phyloP scores from a whole-genome alignment of 2,888 invertebrate species.

The Apamea crenata region DNA sequence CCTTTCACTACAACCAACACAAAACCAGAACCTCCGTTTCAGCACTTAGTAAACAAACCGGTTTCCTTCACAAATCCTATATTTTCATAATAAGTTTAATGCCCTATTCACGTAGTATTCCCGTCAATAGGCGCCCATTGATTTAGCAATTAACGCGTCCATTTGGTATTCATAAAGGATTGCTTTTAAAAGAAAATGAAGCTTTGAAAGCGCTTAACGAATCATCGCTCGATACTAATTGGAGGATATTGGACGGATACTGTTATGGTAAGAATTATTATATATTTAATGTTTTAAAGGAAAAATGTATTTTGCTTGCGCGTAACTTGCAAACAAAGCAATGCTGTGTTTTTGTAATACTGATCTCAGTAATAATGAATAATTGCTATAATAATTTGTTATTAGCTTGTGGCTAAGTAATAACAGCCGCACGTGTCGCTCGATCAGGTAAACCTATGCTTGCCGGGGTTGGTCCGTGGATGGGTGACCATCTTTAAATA shows the following conservation, averaged over 20 bases:
- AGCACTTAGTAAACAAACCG: conserved; percentile 23
- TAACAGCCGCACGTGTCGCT: too few species aligned
- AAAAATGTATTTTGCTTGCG: too few species aligned
- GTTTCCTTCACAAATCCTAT: conserved; percentile 33
- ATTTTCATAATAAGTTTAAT: conserved; percentile 57
- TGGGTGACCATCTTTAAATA: too few species aligned
- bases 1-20: background rate
- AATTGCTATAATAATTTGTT: too few species aligned
- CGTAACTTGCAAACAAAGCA: too few species aligned
- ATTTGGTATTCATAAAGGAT: conserved; percentile 60
- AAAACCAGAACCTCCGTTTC: conserved; percentile 5
- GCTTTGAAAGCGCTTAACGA: conserved; percentile 62
- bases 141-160: conserved; percentile 60
- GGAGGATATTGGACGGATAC: conserved; percentile 21
- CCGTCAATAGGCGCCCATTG: conserved; percentile 53
- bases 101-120: conserved; percentile 44
- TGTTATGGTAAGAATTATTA: background rate
- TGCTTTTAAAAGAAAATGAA: conserved; percentile 59
- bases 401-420: too few species aligned
- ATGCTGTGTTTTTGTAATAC: too few species aligned
- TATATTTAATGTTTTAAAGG: too few species aligned
- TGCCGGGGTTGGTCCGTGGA: too few species aligned
- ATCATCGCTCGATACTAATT: conserved; percentile 63
- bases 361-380: too few species aligned
- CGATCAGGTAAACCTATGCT: too few species aligned